Base-by-base conservation (phyloP, 2,888 invertebrate genomes). In the Electrophaes corylata region DNA sequence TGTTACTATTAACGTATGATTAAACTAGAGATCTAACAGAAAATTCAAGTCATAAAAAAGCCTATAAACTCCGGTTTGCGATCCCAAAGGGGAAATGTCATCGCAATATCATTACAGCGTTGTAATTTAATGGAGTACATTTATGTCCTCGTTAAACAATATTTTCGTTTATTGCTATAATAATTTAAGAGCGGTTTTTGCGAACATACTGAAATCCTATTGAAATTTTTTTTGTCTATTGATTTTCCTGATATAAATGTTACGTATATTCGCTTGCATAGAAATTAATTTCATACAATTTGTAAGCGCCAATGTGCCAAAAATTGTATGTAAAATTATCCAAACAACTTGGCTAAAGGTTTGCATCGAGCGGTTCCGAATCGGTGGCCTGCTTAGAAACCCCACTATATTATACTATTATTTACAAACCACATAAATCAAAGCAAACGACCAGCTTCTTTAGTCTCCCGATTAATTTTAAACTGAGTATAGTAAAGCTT, bases 391-490 rank as follows among this genome's bases (percentile, higher is more conserved):
- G 23, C 49, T 50, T 49, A 50, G 8, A 39, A 49, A 31, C 35
- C 26, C 29, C 31, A 31, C 6, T 33, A 33, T 12, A 14, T 16
- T 26, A 44, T 41, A 18, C 6, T 31, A 43, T 51, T 54, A 52
- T 57, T 49, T 59, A 59, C 57, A 60, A n/a, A 51, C 49, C 35
- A 19, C 29, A 52, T 66, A 43, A 57, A 60, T 62, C 43, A 58
- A 60, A 59, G 56, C 63, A 57, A 64, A 60, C 58, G 64, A 52
- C 51, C 40, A 40, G 39, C 50, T 57, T 57, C 45, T 62, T 64
- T 62, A 64, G 58, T 60, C 47, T 58, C 50, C 57, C 65, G 67
- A 71, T 72, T 71, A 73, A 73, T 73, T 70, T 65, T 58, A 47
- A 64, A 66, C 67, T 60, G 65, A 71, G 68, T 69, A 60, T 70